A percentile compares a stretch with the other conserved stretches of the same genome.
Evolutionary conservation across 2,888 invertebrate species (phyloP).

Genomic region (Coleophora flavipennella): DNA sequence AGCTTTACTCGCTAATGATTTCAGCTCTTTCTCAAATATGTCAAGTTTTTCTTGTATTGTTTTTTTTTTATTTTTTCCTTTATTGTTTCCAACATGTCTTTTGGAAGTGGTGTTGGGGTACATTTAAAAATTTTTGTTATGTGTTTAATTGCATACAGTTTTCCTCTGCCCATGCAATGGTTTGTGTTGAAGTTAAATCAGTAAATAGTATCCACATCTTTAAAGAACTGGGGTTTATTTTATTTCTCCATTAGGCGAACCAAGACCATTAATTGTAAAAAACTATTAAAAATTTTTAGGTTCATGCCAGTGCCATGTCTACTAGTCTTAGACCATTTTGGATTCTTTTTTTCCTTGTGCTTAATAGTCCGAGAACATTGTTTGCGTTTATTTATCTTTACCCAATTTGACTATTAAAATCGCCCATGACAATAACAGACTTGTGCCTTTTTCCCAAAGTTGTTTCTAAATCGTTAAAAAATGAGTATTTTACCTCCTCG

Average conservation of each 20-base stretch:
- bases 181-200: not conserved
- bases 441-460: not conserved
- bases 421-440: not conserved
- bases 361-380: not conserved
- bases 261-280: constrained; percentile 16
- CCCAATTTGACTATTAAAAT: not conserved
- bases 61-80: not conserved
- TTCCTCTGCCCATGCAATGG: not conserved
- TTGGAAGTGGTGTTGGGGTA: not conserved
- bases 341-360: not conserved
- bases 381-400: not conserved
- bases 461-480: not conserved
- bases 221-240: constrained; percentile 1
- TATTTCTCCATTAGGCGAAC: constrained; percentile 12
- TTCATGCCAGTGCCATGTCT: not conserved
- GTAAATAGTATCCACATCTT: not conserved
- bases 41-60: not conserved
- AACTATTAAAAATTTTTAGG: not conserved
- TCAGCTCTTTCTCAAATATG: not conserved
- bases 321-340: not conserved
- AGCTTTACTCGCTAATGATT: not conserved
- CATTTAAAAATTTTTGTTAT: not conserved
- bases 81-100: not conserved
- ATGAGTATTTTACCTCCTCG: not conserved
- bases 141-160: not conserved